Percentiles rank a stretch among this genome's conserved stretches.
Conservation (phyloP, 2,113 vertebrate genomes). For the Paratilapia polleni region DNA sequence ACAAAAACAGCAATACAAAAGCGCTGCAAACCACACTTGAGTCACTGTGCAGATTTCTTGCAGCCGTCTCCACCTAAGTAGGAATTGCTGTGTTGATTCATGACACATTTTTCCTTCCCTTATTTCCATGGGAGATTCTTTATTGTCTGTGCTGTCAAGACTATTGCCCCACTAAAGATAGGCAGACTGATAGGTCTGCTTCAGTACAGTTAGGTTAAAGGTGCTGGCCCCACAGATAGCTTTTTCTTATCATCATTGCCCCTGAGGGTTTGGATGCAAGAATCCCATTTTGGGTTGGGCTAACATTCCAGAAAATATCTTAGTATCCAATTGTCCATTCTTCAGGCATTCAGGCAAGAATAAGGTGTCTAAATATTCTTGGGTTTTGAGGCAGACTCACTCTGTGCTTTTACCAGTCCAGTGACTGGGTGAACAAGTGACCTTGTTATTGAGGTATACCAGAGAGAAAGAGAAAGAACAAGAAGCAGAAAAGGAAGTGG, state of each 20-base stretch:
- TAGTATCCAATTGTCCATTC: background rate
- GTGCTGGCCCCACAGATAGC: slow-evolving; percentile 33
- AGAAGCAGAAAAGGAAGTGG: slow-evolving; percentile 59
- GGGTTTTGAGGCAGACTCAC: background rate
- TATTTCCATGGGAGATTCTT: slow-evolving; percentile 32
- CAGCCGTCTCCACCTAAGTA: background rate
- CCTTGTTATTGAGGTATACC: slow-evolving; percentile 45
- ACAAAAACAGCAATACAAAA: slow-evolving; percentile 31
- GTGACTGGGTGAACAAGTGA: slow-evolving; percentile 2
- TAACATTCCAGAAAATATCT: slow-evolving; percentile 46
- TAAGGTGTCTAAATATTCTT: background rate
- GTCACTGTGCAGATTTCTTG: slow-evolving; percentile 21
- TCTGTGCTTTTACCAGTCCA: background rate
- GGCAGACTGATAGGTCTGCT: slow-evolving; percentile 57
- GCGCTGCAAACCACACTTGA: slow-evolving; percentile 3
- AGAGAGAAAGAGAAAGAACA: slow-evolving; percentile 25
- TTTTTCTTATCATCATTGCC: slow-evolving; percentile 60
- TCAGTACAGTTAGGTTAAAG: slow-evolving; percentile 55
- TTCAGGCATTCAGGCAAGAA: background rate
- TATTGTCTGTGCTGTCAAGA: slow-evolving; percentile 55
- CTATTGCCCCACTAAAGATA: slow-evolving; percentile 74
- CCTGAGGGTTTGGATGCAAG: slow-evolving; percentile 30
- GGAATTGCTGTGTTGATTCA: slow-evolving; percentile 30
- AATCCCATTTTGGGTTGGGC: slow-evolving; percentile 44
- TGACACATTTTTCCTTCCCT: slow-evolving; percentile 28